Conservation (phyloP, 2,113 vertebrate species). For the Nipponia nippon region DNA sequence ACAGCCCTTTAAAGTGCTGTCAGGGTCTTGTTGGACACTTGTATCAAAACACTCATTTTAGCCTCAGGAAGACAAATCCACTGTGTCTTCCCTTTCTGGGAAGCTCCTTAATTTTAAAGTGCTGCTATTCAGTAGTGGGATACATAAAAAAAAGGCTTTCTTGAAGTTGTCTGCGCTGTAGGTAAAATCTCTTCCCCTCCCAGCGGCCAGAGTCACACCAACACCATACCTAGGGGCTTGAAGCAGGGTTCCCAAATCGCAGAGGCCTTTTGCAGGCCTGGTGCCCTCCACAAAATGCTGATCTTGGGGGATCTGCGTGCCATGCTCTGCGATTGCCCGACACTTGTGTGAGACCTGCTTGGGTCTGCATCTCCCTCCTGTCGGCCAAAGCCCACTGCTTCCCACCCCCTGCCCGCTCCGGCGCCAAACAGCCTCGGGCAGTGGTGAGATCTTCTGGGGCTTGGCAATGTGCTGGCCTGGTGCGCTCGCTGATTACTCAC, state of each 20-base stretch:
- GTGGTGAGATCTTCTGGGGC: background rate
- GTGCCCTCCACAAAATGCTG: background rate
- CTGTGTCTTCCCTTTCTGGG: background rate
- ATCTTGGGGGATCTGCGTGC: fast-evolving
- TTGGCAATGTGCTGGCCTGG: background rate
- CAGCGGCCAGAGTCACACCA: background rate
- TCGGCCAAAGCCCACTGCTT: fast-evolving
- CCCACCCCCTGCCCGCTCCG: background rate
- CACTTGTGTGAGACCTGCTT: fast-evolving
- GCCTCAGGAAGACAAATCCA: background rate
- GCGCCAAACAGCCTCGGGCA: fast-evolving
- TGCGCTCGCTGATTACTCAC: background rate
- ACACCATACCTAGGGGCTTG: background rate
- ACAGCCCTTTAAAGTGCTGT: background rate
- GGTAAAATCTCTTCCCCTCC: background rate
- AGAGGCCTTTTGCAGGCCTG: background rate
- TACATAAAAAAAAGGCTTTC: background rate
- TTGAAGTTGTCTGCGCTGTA: background rate
- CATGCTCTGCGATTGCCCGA: fast-evolving
- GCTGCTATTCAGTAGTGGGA: background rate
- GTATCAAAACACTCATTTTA: background rate
- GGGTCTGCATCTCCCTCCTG: background rate
- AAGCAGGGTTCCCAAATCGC: background rate
- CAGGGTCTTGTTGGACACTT: background rate
- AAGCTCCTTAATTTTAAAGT: background rate